Percentiles rank a stretch among this genome's conserved stretches.
phyloP scores from a whole-genome alignment of 2,797 vertebrate species.

The Bovichtus diacanthus region DNA sequence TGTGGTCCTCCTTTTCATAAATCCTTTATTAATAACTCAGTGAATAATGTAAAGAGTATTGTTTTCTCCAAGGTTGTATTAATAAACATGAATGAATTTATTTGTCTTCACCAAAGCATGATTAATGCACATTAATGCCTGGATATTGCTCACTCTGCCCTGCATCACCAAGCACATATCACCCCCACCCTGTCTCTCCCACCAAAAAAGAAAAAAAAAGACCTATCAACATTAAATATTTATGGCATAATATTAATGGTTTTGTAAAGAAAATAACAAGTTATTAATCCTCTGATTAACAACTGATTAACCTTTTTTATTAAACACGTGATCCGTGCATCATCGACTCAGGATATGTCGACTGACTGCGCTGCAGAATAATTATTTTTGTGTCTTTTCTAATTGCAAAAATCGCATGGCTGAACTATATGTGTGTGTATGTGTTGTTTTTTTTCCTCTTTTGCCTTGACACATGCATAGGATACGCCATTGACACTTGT shows the following conservation, averaged over 20 bases:
- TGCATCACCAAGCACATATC: constrained; percentile 74
- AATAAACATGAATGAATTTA: constrained; percentile 91
- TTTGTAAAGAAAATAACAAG: constrained; percentile 90
- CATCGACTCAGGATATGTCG: constrained; percentile 86
- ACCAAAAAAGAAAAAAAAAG: constrained; percentile 70
- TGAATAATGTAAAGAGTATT: constrained; percentile 90
- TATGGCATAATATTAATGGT: constrained; percentile 89
- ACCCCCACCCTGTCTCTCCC: constrained; percentile 53
- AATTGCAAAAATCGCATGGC: constrained; percentile 87
- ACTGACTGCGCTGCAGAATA: constrained; percentile 86
- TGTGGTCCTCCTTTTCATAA: constrained; percentile 79
- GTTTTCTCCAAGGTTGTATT: constrained; percentile 89
- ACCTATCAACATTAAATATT: constrained; percentile 89
- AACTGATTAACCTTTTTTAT: constrained; percentile 91
- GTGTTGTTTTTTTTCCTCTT: constrained; percentile 19
- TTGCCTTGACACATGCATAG: constrained; percentile 61
- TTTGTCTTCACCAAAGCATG: constrained; percentile 89
- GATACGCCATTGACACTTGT: constrained; percentile 58
- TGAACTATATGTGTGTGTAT: constrained; percentile 79
- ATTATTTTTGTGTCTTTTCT: constrained; percentile 90
- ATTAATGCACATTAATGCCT: constrained; percentile 88
- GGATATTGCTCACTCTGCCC: constrained; percentile 84
- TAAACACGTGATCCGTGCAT: constrained; percentile 88
- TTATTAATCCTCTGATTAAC: constrained; percentile 91
- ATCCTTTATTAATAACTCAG: constrained; percentile 86